phyloP scores from a whole-genome alignment of 2,113 vertebrate genomes.

The Barnardius zonarius region DNA sequence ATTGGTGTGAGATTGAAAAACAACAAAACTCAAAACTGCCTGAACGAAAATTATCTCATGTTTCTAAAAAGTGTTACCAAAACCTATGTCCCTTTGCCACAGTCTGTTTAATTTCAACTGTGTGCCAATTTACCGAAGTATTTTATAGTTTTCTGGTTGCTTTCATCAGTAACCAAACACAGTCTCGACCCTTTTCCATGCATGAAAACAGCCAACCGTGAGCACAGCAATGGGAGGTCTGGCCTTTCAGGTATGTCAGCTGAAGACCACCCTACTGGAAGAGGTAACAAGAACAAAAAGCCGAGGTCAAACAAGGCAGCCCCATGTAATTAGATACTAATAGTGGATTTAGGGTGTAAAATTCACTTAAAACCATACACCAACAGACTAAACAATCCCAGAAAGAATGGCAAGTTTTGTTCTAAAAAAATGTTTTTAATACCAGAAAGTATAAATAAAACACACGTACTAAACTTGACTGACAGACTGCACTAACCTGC shows the following conservation, averaged over 20 bases:
- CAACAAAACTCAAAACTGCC: background rate
- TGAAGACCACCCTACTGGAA: slow-evolving; percentile 89
- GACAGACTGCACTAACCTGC: slow-evolving; percentile 70
- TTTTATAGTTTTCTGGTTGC: slow-evolving; percentile 61
- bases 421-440: slow-evolving; percentile 73
- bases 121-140: slow-evolving; percentile 45
- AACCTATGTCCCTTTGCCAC: slow-evolving; percentile 45
- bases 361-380: slow-evolving; percentile 79
- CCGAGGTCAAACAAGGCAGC: slow-evolving; percentile 75
- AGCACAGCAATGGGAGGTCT: slow-evolving; percentile 74
- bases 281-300: slow-evolving; percentile 77
- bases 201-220: slow-evolving; percentile 67
- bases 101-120: slow-evolving; percentile 61
- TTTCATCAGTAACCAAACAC: slow-evolving; percentile 72
- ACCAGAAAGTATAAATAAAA: slow-evolving; percentile 82
- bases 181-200: slow-evolving; percentile 71
- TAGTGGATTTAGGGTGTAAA: slow-evolving; percentile 86
- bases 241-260: slow-evolving; percentile 80
- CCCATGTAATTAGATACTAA: slow-evolving; percentile 87
- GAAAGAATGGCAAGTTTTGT: slow-evolving; percentile 81
- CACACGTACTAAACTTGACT: slow-evolving; percentile 63
- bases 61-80: slow-evolving; percentile 55
- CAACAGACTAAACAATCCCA: slow-evolving; percentile 90
- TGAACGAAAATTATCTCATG: slow-evolving; percentile 10
- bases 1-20: slow-evolving; percentile 32